A percentile compares a stretch with the other conserved stretches of the same genome.
Conservation (phyloP, 2,888 invertebrate species). For the Rhagonycha lutea region DNA sequence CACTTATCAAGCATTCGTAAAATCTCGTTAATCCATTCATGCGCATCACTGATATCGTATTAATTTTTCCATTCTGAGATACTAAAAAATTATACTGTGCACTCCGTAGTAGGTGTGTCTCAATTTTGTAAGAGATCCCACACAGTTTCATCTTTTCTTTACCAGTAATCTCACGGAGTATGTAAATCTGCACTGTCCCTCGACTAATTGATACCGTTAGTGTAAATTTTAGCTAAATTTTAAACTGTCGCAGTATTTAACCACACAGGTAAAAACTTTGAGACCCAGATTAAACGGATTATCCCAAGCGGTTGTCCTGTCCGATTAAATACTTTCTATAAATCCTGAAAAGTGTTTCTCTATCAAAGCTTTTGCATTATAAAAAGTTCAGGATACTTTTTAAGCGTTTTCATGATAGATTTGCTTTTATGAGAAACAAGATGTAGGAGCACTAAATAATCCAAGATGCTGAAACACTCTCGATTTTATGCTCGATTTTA, state of each 20-base stretch:
- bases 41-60: too few relatives aligned
- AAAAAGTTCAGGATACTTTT: background rate
- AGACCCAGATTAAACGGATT: background rate
- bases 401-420: background rate
- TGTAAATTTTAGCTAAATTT: background rate
- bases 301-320: background rate
- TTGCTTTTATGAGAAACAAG: background rate
- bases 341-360: background rate
- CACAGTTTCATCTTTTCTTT: too few relatives aligned
- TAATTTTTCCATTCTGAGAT: too few relatives aligned
- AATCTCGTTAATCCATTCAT: too few relatives aligned
- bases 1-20: too few relatives aligned
- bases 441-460: background rate
- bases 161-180: too few relatives aligned
- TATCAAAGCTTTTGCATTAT: background rate
- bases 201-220: too few relatives aligned
- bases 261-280: background rate
- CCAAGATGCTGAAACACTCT: background rate
- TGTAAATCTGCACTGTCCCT: too few relatives aligned
- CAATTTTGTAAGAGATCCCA: too few relatives aligned
- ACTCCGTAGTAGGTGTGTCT: too few relatives aligned
- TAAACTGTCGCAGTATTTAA: background rate
- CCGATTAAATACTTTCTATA: background rate
- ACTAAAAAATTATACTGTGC: too few relatives aligned
- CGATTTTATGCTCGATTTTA: background rate